Evolutionary conservation across 64 coral and sea anemone species (phyloP).

Genomic region (Dendrophyllia cribrosa): DNA sequence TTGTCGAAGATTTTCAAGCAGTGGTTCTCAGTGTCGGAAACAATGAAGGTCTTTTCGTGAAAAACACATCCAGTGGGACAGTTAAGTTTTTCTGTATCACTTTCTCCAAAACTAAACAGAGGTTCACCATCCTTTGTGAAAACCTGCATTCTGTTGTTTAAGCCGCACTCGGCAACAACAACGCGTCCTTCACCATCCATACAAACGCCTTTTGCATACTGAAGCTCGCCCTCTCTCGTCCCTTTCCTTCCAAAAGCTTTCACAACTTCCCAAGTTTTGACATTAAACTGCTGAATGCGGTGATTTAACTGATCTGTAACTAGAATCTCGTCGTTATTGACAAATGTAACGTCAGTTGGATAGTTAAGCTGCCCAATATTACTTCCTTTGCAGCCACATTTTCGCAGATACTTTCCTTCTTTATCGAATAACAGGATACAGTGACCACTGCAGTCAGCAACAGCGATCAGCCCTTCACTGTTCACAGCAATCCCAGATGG

Average conservation of each 20-base stretch:
- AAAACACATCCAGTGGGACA: background rate
- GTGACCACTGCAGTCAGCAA: background rate
- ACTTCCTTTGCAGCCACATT: background rate
- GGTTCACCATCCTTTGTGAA: constrained; percentile 11
- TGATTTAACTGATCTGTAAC: constrained; percentile 14
- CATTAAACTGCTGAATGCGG: constrained; percentile 21
- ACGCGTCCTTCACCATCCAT: constrained; percentile 4
- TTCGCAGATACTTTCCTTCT: background rate
- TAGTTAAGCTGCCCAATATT: background rate
- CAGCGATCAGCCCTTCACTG: background rate
- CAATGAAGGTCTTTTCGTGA: constrained; percentile 20
- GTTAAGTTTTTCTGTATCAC: background rate
- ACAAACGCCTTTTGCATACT: background rate
- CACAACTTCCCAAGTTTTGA: background rate
- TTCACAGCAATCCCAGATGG: background rate
- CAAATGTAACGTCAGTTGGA: constrained; percentile 2
- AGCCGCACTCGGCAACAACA: background rate
- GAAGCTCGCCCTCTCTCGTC: background rate
- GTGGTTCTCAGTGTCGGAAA: constrained; percentile 26
- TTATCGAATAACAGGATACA: background rate
- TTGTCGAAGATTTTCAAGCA: constrained; percentile 58
- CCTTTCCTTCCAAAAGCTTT: constrained; percentile 1
- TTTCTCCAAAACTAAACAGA: background rate
- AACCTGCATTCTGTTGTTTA: constrained; percentile 16
- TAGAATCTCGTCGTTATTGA: constrained; percentile 24